Base-by-base conservation (phyloP, 2,797 vertebrate genomes). In the Setipinna tenuifilis region DNA sequence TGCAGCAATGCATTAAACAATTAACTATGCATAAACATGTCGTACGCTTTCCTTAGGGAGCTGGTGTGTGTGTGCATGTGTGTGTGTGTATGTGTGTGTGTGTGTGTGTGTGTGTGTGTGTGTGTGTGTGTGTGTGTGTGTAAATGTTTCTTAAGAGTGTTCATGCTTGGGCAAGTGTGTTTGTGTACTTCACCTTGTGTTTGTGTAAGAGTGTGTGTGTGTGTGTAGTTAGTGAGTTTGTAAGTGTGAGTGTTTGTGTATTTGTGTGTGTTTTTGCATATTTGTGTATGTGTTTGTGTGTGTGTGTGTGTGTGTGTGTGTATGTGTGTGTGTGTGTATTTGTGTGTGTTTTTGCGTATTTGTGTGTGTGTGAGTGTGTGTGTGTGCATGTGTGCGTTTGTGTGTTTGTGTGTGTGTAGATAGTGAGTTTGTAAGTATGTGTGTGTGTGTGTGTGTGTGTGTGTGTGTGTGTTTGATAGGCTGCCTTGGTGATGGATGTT, bases 401-500 rank as follows among this genome's bases (percentile, higher is more conserved):
- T 46, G 25, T 12, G 4, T n/a, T 4, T 81, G 83, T 84, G 83
- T 19, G 65, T 75, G 65, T 78, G 85, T 87, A 87, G 87, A 9
- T 25, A n/a, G 2, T 61, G 25, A 28, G 25, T 68, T 23, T 14
- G 62, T 31, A 25, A 25, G 62, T 68, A 11, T 28, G 62, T 54
- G 88, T 90, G 87, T 91, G 85, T 75, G 85, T 12, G 86, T 68
- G 87, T 86, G 87, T 87, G 89, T 90, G 88, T 81, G 83, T 61
- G 87, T 85, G 41, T 88, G 87, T 90, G 91, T 90, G 90, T 89
- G 89, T 84, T 83, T 12, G 82, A 90, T 85, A 44, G 68, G 84
- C 91, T 90, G 88, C 89, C 89, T 6, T 58, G 0, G 31, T 93
- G 94, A 95, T 94, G 92, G 91, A 95, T 93, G 90, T 89, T 59